Conservation (phyloP, 2,888 invertebrate genomes). For the Machimus atricapillus region DNA sequence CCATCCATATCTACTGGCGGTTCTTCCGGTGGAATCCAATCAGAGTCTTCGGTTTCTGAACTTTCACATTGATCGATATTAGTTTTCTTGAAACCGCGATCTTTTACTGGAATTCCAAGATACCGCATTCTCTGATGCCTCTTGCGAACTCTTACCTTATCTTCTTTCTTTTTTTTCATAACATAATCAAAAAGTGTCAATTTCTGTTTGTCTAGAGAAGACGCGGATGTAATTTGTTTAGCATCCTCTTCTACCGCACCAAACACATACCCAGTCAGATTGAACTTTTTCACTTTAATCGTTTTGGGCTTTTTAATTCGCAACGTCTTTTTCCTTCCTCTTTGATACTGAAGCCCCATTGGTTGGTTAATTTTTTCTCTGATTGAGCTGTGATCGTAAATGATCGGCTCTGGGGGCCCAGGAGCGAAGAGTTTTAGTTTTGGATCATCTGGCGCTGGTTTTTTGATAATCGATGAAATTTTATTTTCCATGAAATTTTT, state of each 20-base stretch:
- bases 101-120: not conserved
- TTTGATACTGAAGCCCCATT: constrained; percentile 55
- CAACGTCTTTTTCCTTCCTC: constrained; percentile 50
- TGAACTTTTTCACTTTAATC: constrained; percentile 57
- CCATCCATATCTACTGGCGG: too few species aligned
- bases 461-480: constrained; percentile 51
- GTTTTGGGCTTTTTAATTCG: constrained; percentile 55
- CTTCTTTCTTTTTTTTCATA: constrained; percentile 49
- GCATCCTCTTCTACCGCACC: constrained; percentile 48
- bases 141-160: constrained; percentile 47
- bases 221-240: not conserved
- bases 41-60: constrained; percentile 48
- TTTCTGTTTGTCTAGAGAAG: not conserved
- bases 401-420: constrained; percentile 45
- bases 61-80: not conserved
- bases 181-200: not conserved
- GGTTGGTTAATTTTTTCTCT: constrained; percentile 51
- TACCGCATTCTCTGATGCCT: constrained; percentile 43
- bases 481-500: constrained; percentile 53
- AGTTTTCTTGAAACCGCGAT: not conserved
- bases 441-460: constrained; percentile 54
- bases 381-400: constrained; percentile 48
- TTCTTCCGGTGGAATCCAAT: constrained; percentile 56
- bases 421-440: constrained; percentile 54
- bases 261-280: constrained; percentile 56